Conservation (phyloP, 2,888 invertebrate genomes). For the Rhingia rostrata region DNA sequence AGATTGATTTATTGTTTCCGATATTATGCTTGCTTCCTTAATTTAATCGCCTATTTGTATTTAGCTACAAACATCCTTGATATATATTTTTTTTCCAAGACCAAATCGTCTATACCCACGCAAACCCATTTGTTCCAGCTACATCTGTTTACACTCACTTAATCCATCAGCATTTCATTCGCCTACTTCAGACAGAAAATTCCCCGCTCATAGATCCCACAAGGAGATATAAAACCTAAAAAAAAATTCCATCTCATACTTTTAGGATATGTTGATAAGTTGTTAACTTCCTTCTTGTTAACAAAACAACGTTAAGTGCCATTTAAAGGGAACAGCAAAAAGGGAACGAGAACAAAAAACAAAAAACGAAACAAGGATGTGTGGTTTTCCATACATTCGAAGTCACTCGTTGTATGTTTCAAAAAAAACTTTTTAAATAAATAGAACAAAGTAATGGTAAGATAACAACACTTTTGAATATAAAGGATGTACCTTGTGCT, state of each 20-base stretch:
- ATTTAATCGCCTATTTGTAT: neutral
- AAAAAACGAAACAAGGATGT: neutral
- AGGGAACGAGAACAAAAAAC: neutral
- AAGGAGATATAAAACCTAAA: neutral
- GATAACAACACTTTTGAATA: too few relatives aligned
- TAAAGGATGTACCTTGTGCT: too few relatives aligned
- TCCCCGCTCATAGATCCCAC: neutral
- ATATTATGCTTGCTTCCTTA: neutral
- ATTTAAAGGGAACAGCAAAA: slow-evolving; percentile 6
- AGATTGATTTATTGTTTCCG: neutral
- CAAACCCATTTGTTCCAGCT: neutral
- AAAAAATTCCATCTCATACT: neutral
- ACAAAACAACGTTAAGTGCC: slow-evolving; percentile 23
- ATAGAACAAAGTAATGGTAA: too few relatives aligned
- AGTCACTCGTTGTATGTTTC: slow-evolving; percentile 3
- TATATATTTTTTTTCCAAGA: neutral
- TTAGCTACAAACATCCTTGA: neutral
- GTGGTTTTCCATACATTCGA: slow-evolving; percentile 26
- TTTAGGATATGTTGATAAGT: slow-evolving; percentile 24
- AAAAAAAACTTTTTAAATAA: neutral
- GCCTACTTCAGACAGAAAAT: slow-evolving; percentile 10
- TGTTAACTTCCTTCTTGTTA: slow-evolving; percentile 39
- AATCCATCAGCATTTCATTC: slow-evolving; percentile 40
- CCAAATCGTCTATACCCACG: neutral
- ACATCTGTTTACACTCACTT: slow-evolving; percentile 49